Evolutionary conservation across 2,888 invertebrate species (phyloP), one percentile per base, ranked within the genome.

Genomic region (Pediacus dermestoides): DNA sequence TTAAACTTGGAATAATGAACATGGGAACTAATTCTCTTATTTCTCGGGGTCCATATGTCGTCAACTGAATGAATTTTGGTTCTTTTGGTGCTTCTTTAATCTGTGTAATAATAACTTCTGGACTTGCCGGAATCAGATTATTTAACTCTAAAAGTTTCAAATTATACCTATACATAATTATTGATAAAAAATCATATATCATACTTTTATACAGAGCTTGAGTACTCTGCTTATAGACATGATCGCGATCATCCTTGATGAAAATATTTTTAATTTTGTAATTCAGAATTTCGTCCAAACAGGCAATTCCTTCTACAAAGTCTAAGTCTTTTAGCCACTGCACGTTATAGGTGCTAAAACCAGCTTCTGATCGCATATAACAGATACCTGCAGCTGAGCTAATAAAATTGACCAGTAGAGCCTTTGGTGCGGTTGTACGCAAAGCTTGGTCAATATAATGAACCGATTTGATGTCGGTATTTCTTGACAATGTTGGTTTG

Each of bases 1-100:
- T 60, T 13, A 71, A 44, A 4, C 71, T 70, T 4, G 71, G 69
- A 25, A 71, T 57, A 2, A 71, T 50, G 42, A 72, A 70, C 1
- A 71, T 44, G 0, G 71, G 70, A 2, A 63, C 63, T 8, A 67
- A 36, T 37, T 70, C 69, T 26, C 67, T 45, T 10, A 65, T 61
- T 39, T 58, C 61, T 7, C 58, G 48, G 2, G 69, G 65, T 28
- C 67, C 67, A 12, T 60, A 54, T 1, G 70, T 67, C 13, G 61
- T 50, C 2, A 70, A 41, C 44, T 70, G 69, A 1, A 61, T 42
- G 16, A 70, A 51, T 30, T 58, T 56, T 1, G 67, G 60, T 45
- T 60, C 58, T 2, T 48, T 38, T 3, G 64, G 60, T 0, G 64
- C 53, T 4, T 50, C 37, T 16, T 32, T 35, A n/a, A 40, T 45